Conservation (phyloP, 2,797 vertebrate genomes). For the Pagetopsis macropterus region DNA sequence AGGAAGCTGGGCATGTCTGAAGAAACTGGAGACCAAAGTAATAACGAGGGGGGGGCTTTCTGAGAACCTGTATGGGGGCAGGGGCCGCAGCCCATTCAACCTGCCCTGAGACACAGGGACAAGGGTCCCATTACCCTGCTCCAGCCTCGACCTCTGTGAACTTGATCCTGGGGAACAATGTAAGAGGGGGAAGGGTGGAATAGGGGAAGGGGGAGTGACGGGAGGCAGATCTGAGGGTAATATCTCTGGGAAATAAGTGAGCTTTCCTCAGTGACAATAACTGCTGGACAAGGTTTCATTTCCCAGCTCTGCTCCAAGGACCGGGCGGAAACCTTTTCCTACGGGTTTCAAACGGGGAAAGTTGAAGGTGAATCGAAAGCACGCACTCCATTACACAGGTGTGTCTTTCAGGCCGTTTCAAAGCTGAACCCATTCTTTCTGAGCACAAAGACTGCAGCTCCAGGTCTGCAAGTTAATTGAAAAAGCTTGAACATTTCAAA, state of each 20-base stretch:
- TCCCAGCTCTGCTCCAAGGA: conserved; percentile 52
- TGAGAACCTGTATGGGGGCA: conserved; percentile 59
- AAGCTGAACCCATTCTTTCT: conserved; percentile 20
- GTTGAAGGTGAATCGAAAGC: conserved; percentile 44
- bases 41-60: conserved; percentile 77
- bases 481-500: conserved; percentile 49
- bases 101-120: conserved; percentile 72
- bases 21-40: conserved; percentile 85
- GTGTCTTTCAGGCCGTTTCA: conserved; percentile 44
- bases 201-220: conserved; percentile 20
- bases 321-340: not conserved
- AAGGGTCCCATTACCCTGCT: conserved; percentile 79
- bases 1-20: conserved; percentile 74
- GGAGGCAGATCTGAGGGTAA: conserved; percentile 57
- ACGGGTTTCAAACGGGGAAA: conserved; percentile 37
- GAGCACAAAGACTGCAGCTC: conserved; percentile 39
- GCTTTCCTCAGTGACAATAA: conserved; percentile 61
- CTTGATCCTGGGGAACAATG: conserved; percentile 75
- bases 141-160: conserved; percentile 65
- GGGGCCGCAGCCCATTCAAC: conserved; percentile 76
- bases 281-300: conserved; percentile 60
- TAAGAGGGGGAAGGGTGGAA: conserved; percentile 26
- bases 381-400: conserved; percentile 37
- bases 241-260: conserved; percentile 75
- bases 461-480: conserved; percentile 58